Conservation (phyloP, 2,888 invertebrate genomes). For the Agonopterix heracliana region DNA sequence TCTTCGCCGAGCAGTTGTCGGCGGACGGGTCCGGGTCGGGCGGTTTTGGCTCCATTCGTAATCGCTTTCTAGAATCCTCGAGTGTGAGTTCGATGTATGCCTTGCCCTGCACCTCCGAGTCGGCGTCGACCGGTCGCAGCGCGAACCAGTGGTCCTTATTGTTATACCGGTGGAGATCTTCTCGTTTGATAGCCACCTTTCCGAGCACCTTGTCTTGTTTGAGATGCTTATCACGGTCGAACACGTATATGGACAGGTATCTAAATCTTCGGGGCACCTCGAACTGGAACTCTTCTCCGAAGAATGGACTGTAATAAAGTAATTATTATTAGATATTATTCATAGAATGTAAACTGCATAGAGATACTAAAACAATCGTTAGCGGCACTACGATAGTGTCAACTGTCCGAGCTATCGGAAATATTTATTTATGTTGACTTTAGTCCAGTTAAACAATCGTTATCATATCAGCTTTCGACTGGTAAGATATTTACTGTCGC, state of each 20-base stretch:
- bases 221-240: slow-evolving; percentile 88
- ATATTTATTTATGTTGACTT: slow-evolving; percentile 33
- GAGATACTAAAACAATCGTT: background rate
- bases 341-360: background rate
- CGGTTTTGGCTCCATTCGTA: slow-evolving; percentile 71
- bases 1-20: slow-evolving; percentile 49
- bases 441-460: slow-evolving; percentile 33
- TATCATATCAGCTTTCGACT: slow-evolving; percentile 39
- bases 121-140: slow-evolving; percentile 88
- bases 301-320: slow-evolving; percentile 85
- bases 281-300: slow-evolving; percentile 95
- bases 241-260: slow-evolving; percentile 91
- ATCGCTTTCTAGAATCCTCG: slow-evolving; percentile 74
- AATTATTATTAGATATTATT: slow-evolving; percentile 5
- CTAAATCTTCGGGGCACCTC: slow-evolving; percentile 94
- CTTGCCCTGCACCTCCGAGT: slow-evolving; percentile 94
- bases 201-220: slow-evolving; percentile 90
- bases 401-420: slow-evolving; percentile 31
- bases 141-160: slow-evolving; percentile 96
- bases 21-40: slow-evolving; percentile 56
- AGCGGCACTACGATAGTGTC: slow-evolving; percentile 18
- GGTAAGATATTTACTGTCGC: slow-evolving; percentile 34
- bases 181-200: slow-evolving; percentile 89
- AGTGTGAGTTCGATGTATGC: slow-evolving; percentile 88
- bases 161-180: slow-evolving; percentile 90